Evolutionary conservation across 2,888 invertebrate species (phyloP), one percentile per base, ranked within the genome.

Genomic region (Zele albiditarsus): DNA sequence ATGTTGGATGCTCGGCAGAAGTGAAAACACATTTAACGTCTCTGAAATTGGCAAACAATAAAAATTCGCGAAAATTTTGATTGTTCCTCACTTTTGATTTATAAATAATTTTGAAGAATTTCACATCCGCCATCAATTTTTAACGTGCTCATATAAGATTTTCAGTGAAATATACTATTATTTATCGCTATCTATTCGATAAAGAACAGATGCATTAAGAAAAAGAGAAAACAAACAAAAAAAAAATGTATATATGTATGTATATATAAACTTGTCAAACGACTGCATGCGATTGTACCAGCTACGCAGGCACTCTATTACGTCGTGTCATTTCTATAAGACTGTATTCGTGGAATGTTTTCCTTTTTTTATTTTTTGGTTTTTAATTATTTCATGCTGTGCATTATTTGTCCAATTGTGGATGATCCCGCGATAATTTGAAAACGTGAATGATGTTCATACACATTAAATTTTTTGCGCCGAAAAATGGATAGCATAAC

Each of bases 281-380:
- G 71, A 66, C 65, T 72, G 72, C 46, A n/a, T 31, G 33, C 72
- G 65, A 66, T 72, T 66, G 66, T 66, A 46, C 38, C 38, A 60
- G 60, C 25, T 71, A 16, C 28, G 46, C 70, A 71, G 25, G 28
- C 20, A 28, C 28, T 70, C 42, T 33, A 28, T 27, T 27, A 42
- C 70, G 66, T 66, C 71, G 49, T 57, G 28, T 53, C 57, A 65
- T 66, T 66, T 58, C 28, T 66, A 66, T 72, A 66, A 72, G 74
- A 74, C 74, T 74, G 74, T 74, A 62, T 70, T 70, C 23, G 33
- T 70, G 70, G 70, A 65, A 65, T 53, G 53, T 53, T 53, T 23
- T 20, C 5, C 8, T n/a, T n/a, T 46, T 5, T n/a, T 6, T 20
- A 53, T 62, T 63, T 27, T 46, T 42, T 71, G n/a, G 12, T 72